These are phyloP conservation scores for Drosophila dunni DNA, from an alignment of 1,140 invertebrate genomes.

Conservation along the genomic window DNA sequence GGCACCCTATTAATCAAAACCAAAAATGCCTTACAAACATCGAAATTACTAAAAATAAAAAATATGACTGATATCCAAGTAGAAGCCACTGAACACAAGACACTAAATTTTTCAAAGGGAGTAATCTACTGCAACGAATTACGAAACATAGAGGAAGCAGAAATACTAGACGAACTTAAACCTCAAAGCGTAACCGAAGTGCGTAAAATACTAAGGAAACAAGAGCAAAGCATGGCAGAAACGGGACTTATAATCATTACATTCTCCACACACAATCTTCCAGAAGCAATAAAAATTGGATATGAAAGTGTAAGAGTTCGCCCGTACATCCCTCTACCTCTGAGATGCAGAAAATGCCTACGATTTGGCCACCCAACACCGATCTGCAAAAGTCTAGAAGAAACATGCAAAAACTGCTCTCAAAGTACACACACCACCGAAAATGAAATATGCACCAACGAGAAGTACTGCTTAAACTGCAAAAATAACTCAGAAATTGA, in stretches of 20 bases:
- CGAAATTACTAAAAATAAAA: slow-evolving; percentile 6
- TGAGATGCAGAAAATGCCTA: background rate
- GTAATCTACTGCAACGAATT: slow-evolving; percentile 20
- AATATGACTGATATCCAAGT: slow-evolving; percentile 14
- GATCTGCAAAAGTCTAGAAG: background rate
- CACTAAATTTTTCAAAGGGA: slow-evolving; percentile 18
- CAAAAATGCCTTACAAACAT: slow-evolving; percentile 11
- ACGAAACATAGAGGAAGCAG: slow-evolving; percentile 5
- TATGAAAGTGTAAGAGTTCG: slow-evolving; percentile 2
- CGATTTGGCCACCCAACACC: background rate
- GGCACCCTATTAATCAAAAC: slow-evolving; percentile 14
- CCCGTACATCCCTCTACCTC: slow-evolving; percentile 7
- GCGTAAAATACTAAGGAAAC: slow-evolving; percentile 12
- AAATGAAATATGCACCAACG: slow-evolving; percentile 20
- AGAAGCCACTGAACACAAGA: slow-evolving; percentile 18
- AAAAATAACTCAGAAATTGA: slow-evolving; percentile 25
- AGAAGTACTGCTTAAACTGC: slow-evolving; percentile 29
- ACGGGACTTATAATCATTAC: slow-evolving; percentile 2
- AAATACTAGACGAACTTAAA: slow-evolving; percentile 12
- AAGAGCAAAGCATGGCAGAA: slow-evolving; percentile 1
- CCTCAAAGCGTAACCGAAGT: slow-evolving; percentile 19
- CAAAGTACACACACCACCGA: slow-evolving; percentile 11
- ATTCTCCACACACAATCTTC: slow-evolving; percentile 14
- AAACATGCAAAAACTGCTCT: slow-evolving; percentile 25
- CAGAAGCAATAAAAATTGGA: slow-evolving; percentile 12